phyloP scores from a whole-genome alignment of 1,140 invertebrate species.

The Sminthurinus signatus region DNA sequence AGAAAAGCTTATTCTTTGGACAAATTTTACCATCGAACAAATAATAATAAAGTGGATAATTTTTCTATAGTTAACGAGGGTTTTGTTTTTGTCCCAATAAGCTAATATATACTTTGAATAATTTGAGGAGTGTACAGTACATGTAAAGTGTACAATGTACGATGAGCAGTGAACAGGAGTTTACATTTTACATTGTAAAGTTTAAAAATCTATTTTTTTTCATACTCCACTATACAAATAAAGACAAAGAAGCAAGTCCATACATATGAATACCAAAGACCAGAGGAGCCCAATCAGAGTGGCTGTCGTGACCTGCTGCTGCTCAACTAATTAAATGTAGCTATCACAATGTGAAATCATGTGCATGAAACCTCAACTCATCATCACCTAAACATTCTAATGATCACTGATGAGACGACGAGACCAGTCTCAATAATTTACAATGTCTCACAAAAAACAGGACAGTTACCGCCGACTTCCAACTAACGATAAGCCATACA shows the following conservation, averaged over 20 bases:
- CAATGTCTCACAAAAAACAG: no score
- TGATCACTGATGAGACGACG: slow-evolving; percentile 21
- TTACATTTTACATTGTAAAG: no score
- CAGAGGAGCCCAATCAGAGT: slow-evolving; percentile 19
- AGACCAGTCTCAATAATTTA: slow-evolving; percentile 8
- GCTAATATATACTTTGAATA: no score
- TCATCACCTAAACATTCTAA: slow-evolving; percentile 14
- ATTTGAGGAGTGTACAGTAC: no score
- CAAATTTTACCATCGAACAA: no score
- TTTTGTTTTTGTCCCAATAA: no score
- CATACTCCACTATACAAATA: no score
- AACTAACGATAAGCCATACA: neutral
- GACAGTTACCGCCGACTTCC: neutral
- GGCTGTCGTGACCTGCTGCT: slow-evolving; percentile 27
- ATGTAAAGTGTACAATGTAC: neutral
- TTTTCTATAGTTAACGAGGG: no score
- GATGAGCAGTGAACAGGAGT: neutral
- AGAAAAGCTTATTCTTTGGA: no score
- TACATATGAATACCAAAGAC: no score
- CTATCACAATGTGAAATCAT: slow-evolving; percentile 23
- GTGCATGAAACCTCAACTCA: slow-evolving; percentile 8
- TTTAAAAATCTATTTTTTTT: no score
- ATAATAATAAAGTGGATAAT: neutral
- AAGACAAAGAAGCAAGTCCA: no score
- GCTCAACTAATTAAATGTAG: slow-evolving; percentile 27